Evolutionary conservation across 2,888 invertebrate species (phyloP).

Genomic region (Ellobium chinense): DNA sequence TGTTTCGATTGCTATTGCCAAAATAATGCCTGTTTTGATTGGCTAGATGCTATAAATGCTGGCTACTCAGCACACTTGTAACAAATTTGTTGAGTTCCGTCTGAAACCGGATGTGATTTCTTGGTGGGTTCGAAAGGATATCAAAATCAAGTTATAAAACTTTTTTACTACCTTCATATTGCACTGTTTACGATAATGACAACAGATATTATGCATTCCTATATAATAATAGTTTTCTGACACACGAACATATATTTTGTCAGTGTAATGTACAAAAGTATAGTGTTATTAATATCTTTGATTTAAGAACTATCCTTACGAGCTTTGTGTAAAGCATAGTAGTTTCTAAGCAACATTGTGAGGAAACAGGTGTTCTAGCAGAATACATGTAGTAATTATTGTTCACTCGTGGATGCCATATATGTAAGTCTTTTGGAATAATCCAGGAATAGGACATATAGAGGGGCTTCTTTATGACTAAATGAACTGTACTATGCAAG

Average conservation of each 20-base stretch:
- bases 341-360: slow-evolving; percentile 4
- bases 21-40: slow-evolving; percentile 14
- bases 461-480: no score
- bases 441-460: no score
- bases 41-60: neutral
- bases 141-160: neutral
- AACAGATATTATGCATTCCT: no score
- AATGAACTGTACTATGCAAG: no score
- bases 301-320: slow-evolving; percentile 15
- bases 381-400: neutral
- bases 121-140: slow-evolving; percentile 7
- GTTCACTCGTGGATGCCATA: no score
- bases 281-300: no score
- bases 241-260: no score
- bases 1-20: slow-evolving; percentile 31
- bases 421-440: no score
- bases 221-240: no score
- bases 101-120: slow-evolving; percentile 1
- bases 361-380: neutral
- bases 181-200: neutral
- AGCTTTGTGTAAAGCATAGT: neutral
- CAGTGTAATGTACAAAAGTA: no score
- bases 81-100: neutral
- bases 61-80: neutral
- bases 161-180: neutral